Base-by-base conservation (phyloP, 2,113 vertebrate genomes). In the Sphyrna mokarran region DNA sequence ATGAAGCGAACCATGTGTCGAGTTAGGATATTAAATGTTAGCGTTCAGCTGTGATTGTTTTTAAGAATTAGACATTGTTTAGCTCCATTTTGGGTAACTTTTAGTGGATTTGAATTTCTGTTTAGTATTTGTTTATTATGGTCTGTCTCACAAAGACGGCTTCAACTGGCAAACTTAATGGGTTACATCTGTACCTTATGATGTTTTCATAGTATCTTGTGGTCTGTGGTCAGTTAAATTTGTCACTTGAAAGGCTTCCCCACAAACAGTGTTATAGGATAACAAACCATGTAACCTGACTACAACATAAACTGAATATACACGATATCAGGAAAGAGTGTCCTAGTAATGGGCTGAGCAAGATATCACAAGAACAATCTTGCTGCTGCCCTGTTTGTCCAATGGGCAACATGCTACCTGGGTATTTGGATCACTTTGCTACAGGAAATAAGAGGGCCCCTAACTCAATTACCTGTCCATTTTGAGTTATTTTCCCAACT, bases 211-310 rank as follows among this genome's bases (percentile, higher is more conserved):
- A 95, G 69, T 54, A 48, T 76, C 94, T 95, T 37, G 13, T 72
- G 68, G 69, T 70, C 68, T 95, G 94, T 95, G 94, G 94, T 95
- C 94, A 76, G 69, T 95, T 95, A 95, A 95, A 72, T 95, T 48
- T 72, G 94, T 95, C 69, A 95, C 66, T 95, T 95, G 43, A 95
- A 95, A 95, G 69, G 69, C 40, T 95, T 72, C 37, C 29, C 68
- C 43, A 29, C 23, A 0, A 72, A 54, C 69, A 43, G 94, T 72
- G 40, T 95, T 95, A 54, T 70, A 95, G 94, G 94, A 95, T 76
- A 95, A 95, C 94, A 95, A 54, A 43, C 68, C 94, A 95, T 72
- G 93, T 95, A 70, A 95, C 66, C 23, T 72, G 37, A 95, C 94
- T 72, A 95, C 14, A 33, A 91, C 89, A 91, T 66, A 63, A 33